Conservation (phyloP, 2,113 vertebrate species). For the Onychostoma macrolepis region DNA sequence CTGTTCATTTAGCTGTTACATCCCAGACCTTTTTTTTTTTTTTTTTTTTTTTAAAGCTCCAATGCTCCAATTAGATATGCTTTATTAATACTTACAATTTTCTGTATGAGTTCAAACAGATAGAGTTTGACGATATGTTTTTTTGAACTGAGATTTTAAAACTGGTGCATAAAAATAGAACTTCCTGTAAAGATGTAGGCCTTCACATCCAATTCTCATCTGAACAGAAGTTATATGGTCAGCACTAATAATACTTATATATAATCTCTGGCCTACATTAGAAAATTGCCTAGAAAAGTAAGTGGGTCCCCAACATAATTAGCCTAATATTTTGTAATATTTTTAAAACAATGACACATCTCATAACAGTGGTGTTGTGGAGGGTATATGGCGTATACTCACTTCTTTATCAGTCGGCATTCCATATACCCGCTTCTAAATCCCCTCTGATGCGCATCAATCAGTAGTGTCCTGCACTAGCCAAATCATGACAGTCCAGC, state of each 20-base stretch:
- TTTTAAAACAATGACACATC: neutral
- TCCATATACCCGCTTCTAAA: no score
- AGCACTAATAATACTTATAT: neutral
- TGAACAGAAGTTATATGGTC: neutral
- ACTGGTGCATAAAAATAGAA: slow-evolving; percentile 25
- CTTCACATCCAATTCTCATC: neutral
- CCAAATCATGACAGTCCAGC: no score
- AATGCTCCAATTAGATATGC: neutral
- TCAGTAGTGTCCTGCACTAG: no score
- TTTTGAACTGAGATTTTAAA: neutral
- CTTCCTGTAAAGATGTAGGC: neutral
- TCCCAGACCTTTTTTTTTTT: neutral
- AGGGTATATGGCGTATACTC: no score
- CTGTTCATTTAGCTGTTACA: neutral
- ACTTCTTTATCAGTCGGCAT: no score
- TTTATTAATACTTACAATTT: neutral
- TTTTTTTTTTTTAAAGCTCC: no score
- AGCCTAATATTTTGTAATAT: neutral
- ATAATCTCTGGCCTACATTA: slow-evolving; percentile 14
- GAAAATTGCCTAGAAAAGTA: neutral
- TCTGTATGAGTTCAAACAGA: neutral
- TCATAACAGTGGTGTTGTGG: no score
- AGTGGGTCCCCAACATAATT: neutral
- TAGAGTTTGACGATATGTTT: neutral
- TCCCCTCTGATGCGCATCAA: no score